Base-by-base conservation (phyloP, 1,140 invertebrate genomes). In the Araneus ventricosus region DNA sequence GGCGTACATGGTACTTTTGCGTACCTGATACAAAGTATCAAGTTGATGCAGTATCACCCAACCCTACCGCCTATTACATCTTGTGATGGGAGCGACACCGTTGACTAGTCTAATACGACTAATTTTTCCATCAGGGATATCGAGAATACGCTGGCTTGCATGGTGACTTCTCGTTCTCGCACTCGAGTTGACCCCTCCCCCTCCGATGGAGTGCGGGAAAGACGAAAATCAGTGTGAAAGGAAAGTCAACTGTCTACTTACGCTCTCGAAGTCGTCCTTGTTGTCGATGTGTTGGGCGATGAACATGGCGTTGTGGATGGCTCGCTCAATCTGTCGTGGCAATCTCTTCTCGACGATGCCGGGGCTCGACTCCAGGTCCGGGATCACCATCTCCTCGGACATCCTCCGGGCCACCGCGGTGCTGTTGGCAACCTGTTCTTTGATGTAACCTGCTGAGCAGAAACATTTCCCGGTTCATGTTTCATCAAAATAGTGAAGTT, bases 281-380 rank as follows among this genome's bases (percentile, higher is more conserved):
- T 98, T 98, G 95, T 98, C 97, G 0, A 98, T 99, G 95, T 99
- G 98, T 94, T 99, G 98, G 1, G 98, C 98, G 93, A 99, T 99
- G 95, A 99, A 99, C 34, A 98, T 97, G 59, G 99, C 98, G 95
- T 98, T 98, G 95, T 98, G 98, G 95, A 98, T 98, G 5, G 98
- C 98, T 93, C 97, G 97, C 96, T 99, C 98, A 52, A 99, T 97
- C 95, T 98, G 97, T 22, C 89, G 80, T 24, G 92, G 94, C 7
- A 86, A 45, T 17, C 93, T 52, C 84, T 89, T 87, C 59, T 93
- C 94, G 57, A 24, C 27, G 14, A 93, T 75, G 0, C 86, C 94
- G 6, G 93, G 94, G 37, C 93, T 94, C 41, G 86, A 92, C 41
- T 94, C 87, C 39, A 94, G 70, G 57, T 94, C 93, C 27, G 92